A percentile compares a stretch with the other conserved stretches of the same genome.
These are phyloP conservation scores for Ernsta delagoae DNA, from an alignment of 2,888 invertebrate genomes.

Conservation along the genomic window DNA sequence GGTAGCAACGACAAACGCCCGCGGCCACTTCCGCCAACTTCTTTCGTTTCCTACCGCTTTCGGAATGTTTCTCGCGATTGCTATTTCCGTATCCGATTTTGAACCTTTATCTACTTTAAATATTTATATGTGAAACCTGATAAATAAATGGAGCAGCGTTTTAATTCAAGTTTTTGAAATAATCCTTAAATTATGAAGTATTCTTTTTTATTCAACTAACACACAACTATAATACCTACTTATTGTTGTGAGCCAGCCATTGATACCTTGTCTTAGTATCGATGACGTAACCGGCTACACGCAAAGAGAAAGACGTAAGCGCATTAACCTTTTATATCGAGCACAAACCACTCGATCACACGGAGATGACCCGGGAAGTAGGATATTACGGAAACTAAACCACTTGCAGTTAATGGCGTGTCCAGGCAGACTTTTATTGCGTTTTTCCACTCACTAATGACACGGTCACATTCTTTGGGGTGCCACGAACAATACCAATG, in stretches of 20 bases:
- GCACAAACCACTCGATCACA: slow-evolving; percentile 35
- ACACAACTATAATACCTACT: too few relatives aligned
- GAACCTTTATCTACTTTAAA: not conserved
- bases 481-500: slow-evolving; percentile 34
- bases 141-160: not conserved
- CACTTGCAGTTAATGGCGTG: slow-evolving; percentile 44
- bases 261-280: not conserved
- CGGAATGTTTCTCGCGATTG: slow-evolving; percentile 23
- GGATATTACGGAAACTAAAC: slow-evolving; percentile 42
- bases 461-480: slow-evolving; percentile 43
- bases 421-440: slow-evolving; percentile 45
- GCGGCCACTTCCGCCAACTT: slow-evolving; percentile 25
- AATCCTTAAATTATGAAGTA: too few relatives aligned
- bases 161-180: not conserved
- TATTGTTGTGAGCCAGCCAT: too few relatives aligned
- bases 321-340: slow-evolving; percentile 34
- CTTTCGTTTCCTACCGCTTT: slow-evolving; percentile 32
- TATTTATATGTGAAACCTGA: not conserved
- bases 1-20: slow-evolving; percentile 22
- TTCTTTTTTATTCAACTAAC: too few relatives aligned
- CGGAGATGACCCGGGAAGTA: slow-evolving; percentile 36
- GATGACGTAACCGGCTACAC: slow-evolving; percentile 22
- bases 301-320: slow-evolving; percentile 33
- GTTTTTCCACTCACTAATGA: slow-evolving; percentile 47
- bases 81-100: slow-evolving; percentile 17